Percentiles rank a stretch among this genome's conserved stretches.
These are phyloP conservation scores for Colius striatus DNA, from an alignment of 2,113 vertebrate genomes.

Conservation along the genomic window DNA sequence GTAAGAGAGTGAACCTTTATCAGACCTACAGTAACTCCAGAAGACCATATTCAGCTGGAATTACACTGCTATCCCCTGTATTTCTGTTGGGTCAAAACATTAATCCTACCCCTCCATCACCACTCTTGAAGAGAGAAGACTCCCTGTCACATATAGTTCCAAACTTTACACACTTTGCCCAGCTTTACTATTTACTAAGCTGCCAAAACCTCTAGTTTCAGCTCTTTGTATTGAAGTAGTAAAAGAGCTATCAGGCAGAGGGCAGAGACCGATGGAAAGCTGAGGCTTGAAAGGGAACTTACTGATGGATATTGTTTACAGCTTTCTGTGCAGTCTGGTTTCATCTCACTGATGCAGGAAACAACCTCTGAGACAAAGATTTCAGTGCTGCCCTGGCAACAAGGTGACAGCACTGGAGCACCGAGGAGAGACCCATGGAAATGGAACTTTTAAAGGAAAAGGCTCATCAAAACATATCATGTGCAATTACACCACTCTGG, in stretches of 20 bases:
- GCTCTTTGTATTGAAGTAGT: background rate
- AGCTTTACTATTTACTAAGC: background rate
- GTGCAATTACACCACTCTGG: background rate
- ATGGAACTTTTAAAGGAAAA: background rate
- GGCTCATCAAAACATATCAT: background rate
- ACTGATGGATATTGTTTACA: background rate
- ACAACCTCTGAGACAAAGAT: background rate
- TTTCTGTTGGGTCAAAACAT: background rate
- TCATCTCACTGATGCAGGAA: background rate
- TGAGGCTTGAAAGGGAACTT: background rate
- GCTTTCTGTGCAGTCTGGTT: background rate
- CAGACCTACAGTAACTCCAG: background rate
- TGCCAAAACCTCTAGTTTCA: background rate
- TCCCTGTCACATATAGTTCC: background rate
- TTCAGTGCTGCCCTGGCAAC: background rate
- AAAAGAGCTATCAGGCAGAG: background rate
- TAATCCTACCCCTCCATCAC: background rate
- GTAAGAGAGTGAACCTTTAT: background rate
- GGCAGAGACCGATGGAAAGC: background rate
- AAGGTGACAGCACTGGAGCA: accelerated
- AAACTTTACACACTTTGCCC: background rate
- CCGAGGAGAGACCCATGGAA: background rate
- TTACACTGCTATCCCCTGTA: too few relatives aligned
- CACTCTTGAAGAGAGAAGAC: background rate
- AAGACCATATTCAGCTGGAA: background rate